Evolutionary conservation across 53 echinoderm and acorn worm species (phyloP).

Genomic region (Zoroaster sp.): DNA sequence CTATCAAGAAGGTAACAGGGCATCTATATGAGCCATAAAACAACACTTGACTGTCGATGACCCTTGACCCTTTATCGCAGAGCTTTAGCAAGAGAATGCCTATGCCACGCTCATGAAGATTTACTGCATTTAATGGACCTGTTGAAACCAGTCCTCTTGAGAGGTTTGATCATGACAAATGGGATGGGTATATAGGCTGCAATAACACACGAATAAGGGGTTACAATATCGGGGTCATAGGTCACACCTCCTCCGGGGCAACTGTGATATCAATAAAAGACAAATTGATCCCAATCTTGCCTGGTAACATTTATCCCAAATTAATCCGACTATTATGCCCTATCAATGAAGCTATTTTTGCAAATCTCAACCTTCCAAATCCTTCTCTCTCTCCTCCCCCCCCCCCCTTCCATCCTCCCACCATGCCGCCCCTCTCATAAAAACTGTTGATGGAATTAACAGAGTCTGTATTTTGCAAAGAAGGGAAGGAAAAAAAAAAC

Average conservation of each 20-base stretch:
- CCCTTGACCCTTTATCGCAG: too few species aligned
- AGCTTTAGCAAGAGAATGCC: background rate
- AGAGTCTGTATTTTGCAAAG: background rate
- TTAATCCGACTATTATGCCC: background rate
- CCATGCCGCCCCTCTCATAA: too few species aligned
- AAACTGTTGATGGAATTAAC: background rate
- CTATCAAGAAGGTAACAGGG: background rate
- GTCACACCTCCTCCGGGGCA: background rate
- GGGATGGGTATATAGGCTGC: background rate
- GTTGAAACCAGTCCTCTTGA: background rate
- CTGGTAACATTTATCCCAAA: slow-evolving; percentile 14
- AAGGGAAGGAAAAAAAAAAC: background rate
- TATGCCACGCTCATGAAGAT: background rate
- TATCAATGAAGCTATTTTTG: background rate
- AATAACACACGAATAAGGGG: background rate
- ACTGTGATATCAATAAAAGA: background rate
- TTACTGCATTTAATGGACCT: background rate
- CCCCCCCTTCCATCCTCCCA: too few species aligned
- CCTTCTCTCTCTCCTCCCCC: background rate
- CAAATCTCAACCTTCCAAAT: background rate
- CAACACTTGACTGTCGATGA: background rate
- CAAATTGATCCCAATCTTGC: background rate
- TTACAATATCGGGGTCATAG: background rate
- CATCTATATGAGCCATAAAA: background rate
- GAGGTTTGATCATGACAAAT: background rate